These are phyloP conservation scores for Lichenostomus cassidix DNA, from an alignment of 2,113 vertebrate species.

Conservation along the genomic window DNA sequence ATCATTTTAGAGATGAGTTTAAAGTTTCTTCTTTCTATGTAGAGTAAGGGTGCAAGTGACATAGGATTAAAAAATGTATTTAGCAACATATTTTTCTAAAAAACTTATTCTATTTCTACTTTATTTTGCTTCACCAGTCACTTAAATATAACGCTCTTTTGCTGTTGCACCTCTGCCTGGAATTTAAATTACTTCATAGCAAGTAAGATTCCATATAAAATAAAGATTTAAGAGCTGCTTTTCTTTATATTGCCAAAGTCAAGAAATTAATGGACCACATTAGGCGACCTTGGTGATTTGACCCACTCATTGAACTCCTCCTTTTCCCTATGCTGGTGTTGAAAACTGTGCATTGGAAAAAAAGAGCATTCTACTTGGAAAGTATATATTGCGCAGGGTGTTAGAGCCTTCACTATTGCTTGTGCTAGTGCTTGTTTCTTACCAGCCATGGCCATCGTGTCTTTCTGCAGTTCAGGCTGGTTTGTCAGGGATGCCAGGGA, in stretches of 20 bases:
- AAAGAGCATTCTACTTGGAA: not conserved
- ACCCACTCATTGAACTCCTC: not conserved
- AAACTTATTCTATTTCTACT: not conserved
- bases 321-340: not conserved
- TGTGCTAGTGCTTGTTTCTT: not conserved
- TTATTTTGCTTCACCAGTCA: not conserved
- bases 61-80: not conserved
- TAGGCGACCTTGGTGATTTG: not conserved
- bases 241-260: not conserved
- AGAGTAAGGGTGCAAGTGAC: not conserved
- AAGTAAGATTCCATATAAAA: not conserved
- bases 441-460: fast-evolving
- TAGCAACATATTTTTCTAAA: not conserved
- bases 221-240: not conserved
- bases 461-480: not conserved
- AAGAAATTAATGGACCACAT: not conserved
- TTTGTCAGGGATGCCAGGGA: fast-evolving
- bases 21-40: not conserved
- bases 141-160: not conserved
- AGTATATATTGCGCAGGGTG: fast-evolving
- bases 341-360: not conserved
- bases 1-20: not conserved
- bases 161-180: not conserved
- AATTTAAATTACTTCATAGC: not conserved
- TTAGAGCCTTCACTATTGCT: not conserved